phyloP scores from a whole-genome alignment of 2,113 vertebrate genomes.

The Cnemophilus loriae region DNA sequence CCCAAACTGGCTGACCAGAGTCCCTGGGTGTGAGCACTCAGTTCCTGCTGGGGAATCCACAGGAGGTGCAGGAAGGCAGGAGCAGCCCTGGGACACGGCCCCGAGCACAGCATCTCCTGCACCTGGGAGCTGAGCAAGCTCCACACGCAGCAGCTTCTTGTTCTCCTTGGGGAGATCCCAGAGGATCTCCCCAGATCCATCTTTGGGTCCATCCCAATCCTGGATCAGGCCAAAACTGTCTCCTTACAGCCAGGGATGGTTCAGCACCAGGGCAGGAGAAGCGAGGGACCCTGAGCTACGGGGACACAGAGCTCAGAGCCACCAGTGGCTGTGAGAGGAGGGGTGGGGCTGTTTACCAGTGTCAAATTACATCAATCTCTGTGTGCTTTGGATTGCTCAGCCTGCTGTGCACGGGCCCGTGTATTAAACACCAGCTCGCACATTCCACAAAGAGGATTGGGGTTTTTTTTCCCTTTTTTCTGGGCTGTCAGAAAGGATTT shows the following conservation, averaged over 20 bases:
- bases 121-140: not conserved
- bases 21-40: no score
- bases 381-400: not conserved
- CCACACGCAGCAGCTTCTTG: not conserved
- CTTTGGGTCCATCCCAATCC: not conserved
- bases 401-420: not conserved
- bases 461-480: not conserved
- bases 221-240: not conserved
- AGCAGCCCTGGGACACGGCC: not conserved
- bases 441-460: not conserved
- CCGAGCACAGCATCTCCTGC: not conserved
- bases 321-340: not conserved
- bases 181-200: no score
- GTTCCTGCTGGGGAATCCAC: not conserved
- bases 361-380: not conserved
- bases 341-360: not conserved
- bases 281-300: not conserved
- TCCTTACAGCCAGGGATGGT: accelerated
- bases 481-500: slow-evolving; percentile 37
- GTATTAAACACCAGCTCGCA: not conserved
- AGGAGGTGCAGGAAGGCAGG: not conserved
- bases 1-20: not conserved
- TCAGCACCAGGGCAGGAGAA: not conserved
- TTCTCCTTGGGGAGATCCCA: not conserved
- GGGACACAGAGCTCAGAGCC: not conserved